Base-by-base conservation (phyloP, 2,797 vertebrate genomes). In the Enteromius unitaeniatus region DNA sequence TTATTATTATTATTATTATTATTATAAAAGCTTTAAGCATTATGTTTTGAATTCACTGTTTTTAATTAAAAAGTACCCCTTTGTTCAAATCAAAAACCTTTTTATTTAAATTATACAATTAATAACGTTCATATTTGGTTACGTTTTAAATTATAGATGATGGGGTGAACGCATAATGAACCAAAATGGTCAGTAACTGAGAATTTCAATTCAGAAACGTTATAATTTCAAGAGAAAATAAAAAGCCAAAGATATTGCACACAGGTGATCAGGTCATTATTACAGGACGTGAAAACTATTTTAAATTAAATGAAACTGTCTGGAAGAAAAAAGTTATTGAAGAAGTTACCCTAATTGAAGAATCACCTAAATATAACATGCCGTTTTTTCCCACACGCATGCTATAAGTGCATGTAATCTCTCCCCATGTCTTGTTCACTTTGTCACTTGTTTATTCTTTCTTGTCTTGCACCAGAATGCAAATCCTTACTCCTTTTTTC, bases 401-500 rank as follows among this genome's bases (percentile, higher is more conserved):
- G 88, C 37, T 23, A 58, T 1, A 10, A 45, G 70, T 37, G n/a
- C 79, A n/a, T 84, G 73, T 37, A 26, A 51, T 45, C 51, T 73
- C 31, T 80, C 51, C 21, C 55, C 17, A 28, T 42, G n/a, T 83
- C 68, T 83, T 21, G 11, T 83, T 65, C 26, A 67, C 21, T 62
- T 75, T 67, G 19, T 78, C 78, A 78, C 84, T 31, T 72, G 40
- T 53, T 64, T 74, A 58, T 76, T 34, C 81, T 42, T 37, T 64
- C 17, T n/a, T 65, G 55, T 58, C 85, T 81, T 73, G 55, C 83
- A 89, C 93, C 93, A 93, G 94, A 95, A 94, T 95, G 86, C 95
- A 94, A 95, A 94, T 92, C 93, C 94, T 94, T 94, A 91, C 93
- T 92, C 86, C 86, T 88, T 70, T n/a, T 84, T 88, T 88, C 84